Conservation (phyloP, 2,797 vertebrate genomes). For the Anguilla megastoma region DNA sequence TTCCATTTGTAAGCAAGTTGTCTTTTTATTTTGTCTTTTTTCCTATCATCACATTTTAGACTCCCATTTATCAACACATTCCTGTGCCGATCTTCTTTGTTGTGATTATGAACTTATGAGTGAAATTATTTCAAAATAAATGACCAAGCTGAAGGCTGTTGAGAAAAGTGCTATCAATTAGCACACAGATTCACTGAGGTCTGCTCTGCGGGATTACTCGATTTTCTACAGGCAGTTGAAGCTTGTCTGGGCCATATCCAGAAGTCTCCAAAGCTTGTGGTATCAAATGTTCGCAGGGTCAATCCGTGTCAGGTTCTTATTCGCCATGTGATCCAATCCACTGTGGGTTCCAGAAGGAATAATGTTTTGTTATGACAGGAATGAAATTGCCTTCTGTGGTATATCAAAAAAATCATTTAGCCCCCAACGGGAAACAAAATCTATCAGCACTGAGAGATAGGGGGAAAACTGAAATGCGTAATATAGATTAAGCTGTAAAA, state of each 20-base stretch:
- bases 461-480: constrained; percentile 31
- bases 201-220: neutral
- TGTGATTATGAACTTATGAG: neutral
- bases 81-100: neutral
- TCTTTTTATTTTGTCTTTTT: neutral
- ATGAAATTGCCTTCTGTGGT: constrained; percentile 45
- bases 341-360: constrained; percentile 26
- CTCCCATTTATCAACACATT: neutral
- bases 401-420: constrained; percentile 46
- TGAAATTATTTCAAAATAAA: neutral
- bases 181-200: neutral
- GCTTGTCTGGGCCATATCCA: neutral
- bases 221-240: constrained; percentile 1
- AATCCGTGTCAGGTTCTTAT: constrained; percentile 14
- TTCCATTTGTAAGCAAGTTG: neutral
- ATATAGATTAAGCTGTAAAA: constrained; percentile 41
- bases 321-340: neutral
- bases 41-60: neutral
- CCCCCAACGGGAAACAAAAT: constrained; percentile 35
- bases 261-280: neutral
- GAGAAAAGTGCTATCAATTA: neutral
- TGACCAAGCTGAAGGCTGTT: neutral
- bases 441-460: constrained; percentile 33
- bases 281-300: constrained; percentile 23
- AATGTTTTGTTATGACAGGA: constrained; percentile 47